These are phyloP conservation scores for Girardinichthys multiradiatus DNA, from an alignment of 2,113 vertebrate genomes.

Conservation along the genomic window DNA sequence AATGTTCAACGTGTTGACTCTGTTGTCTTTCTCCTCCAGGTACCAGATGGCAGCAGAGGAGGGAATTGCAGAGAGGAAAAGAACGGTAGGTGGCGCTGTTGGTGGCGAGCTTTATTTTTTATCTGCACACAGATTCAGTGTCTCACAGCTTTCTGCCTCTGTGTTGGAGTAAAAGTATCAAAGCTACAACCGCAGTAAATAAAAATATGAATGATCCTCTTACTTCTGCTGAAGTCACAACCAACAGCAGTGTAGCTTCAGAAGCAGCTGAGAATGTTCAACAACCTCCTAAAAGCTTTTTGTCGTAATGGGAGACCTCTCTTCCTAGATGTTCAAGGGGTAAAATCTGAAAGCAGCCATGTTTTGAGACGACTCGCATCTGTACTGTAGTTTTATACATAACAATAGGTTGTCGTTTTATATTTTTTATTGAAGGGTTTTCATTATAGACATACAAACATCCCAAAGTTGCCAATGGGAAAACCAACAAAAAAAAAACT, in stretches of 20 bases:
- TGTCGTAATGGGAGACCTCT: too few relatives aligned
- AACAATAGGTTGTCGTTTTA: too few relatives aligned
- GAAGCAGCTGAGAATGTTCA: background rate
- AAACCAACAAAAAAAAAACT: too few relatives aligned
- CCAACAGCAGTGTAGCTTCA: background rate
- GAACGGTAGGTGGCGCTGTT: slow-evolving; percentile 49
- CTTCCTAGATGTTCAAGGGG: too few relatives aligned
- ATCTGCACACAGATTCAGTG: background rate
- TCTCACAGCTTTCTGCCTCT: background rate
- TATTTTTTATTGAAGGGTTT: too few relatives aligned
- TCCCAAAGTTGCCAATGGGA: too few relatives aligned
- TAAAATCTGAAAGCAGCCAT: too few relatives aligned
- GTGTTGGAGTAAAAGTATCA: background rate
- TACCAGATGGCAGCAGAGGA: slow-evolving; percentile 81
- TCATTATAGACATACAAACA: too few relatives aligned
- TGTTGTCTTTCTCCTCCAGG: slow-evolving; percentile 42
- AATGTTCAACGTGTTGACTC: background rate
- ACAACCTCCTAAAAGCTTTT: background rate
- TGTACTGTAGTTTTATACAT: too few relatives aligned
- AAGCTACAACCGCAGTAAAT: background rate
- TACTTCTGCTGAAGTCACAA: too few relatives aligned
- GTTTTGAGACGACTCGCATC: too few relatives aligned
- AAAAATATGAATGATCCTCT: background rate
- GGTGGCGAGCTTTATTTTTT: background rate
- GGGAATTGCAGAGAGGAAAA: slow-evolving; percentile 70